Evolutionary conservation across 2,797 vertebrate genomes (phyloP).

Genomic region (Sparidentex hasta): DNA sequence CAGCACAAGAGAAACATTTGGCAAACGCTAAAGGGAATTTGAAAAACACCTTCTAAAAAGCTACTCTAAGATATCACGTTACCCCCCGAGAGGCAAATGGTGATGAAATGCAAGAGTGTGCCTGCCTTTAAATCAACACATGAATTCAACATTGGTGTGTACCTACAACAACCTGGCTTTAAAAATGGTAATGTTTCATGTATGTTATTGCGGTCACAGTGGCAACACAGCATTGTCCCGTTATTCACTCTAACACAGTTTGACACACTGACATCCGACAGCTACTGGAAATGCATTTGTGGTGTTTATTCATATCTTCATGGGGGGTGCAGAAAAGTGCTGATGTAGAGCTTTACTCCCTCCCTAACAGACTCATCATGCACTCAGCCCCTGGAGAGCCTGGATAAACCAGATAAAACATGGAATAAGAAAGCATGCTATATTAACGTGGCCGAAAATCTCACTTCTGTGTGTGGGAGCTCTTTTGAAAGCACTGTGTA

Average conservation of each 20-base stretch:
- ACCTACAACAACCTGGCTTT: not conserved
- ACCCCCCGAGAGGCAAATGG: conserved; percentile 2
- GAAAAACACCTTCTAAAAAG: conserved; percentile 18
- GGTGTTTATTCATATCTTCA: conserved; percentile 39
- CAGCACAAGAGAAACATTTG: conserved; percentile 30
- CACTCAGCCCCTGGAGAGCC: conserved; percentile 56
- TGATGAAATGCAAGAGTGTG: not conserved
- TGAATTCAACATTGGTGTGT: not conserved
- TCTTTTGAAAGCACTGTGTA: conserved; percentile 6
- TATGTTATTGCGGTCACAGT: not conserved
- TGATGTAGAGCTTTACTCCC: conserved; percentile 47
- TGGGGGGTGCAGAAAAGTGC: not conserved
- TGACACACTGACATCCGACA: conserved; percentile 37
- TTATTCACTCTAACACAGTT: conserved; percentile 28
- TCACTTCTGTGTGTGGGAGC: not conserved
- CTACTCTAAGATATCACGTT: conserved; percentile 10
- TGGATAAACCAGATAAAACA: conserved; percentile 64
- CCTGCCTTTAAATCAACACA: not conserved
- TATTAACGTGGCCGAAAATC: conserved; percentile 31
- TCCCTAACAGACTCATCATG: conserved; percentile 61
- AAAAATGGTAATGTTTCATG: conserved; percentile 38
- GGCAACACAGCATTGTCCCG: conserved; percentile 7
- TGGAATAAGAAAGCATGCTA: conserved; percentile 33
- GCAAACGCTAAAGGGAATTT: conserved; percentile 22
- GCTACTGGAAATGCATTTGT: conserved; percentile 50